Evolutionary conservation across 2,113 vertebrate species (phyloP), one percentile per base, ranked within the genome.

Genomic region (Aldabrachelys gigantea): DNA sequence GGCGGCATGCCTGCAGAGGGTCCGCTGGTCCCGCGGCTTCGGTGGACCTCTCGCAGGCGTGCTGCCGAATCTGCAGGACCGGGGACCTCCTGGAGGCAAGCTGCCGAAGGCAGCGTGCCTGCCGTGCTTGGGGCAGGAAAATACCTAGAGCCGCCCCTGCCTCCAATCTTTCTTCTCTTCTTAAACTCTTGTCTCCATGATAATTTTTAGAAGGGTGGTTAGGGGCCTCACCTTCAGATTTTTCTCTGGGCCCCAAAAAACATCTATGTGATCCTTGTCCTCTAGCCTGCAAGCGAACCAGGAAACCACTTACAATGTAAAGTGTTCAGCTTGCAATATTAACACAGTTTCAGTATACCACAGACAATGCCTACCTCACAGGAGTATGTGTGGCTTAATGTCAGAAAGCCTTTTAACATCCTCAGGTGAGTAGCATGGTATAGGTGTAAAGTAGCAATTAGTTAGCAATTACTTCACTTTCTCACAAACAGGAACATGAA

Each of bases 391-490:
- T 76, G 72, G 21, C 22, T 25, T 44, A 35, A 47, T 75, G 49
- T 79, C 65, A 0, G 0, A 8, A 31, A 80, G 62, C 76, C 59
- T 92, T 82, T 85, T 92, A 24, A 54, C 86, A 92, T n/a, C 59
- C 90, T 53, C 41, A 88, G 89, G 35, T 80, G 86, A 87, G 89
- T 89, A 38, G 16, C 14, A 65, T 62, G 4, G 85, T 90, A 50
- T 72, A n/a, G 41, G 53, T 84, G 10, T 57, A 31, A 80, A 65
- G 31, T 35, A 65, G 31, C 62, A 44, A 44, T 31, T 84, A 72
- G 19, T 90, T 27, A 88, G n/a, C 24, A 91, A 47, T 72, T 88
- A 79, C 44, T 91, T 96, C 86, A 75, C 57, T 69, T 94, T 72
- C 93, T 79, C 59, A 65, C 72, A 38, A 3, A 72, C 10, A 38